Evolutionary conservation across 2,797 vertebrate species (phyloP).

Genomic region (Tiaroga cobitis): DNA sequence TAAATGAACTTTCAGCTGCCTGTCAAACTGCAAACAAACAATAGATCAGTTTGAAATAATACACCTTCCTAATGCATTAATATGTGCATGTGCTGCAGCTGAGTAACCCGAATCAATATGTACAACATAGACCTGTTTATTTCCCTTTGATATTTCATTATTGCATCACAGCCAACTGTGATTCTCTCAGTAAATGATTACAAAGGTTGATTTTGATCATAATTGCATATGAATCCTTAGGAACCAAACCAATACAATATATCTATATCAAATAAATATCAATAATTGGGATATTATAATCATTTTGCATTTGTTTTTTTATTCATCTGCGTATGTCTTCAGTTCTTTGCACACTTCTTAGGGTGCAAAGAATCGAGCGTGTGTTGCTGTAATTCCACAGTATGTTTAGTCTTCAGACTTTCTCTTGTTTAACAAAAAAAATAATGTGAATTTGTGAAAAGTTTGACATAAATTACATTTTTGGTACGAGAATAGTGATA

Average conservation of each 20-base stretch:
- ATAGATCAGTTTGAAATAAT: neutral
- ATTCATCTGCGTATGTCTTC: no score
- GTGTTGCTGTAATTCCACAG: neutral
- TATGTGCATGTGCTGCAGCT: neutral
- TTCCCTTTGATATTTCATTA: neutral
- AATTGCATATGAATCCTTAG: no score
- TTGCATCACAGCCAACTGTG: neutral
- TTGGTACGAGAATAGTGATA: no score
- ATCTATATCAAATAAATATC: no score
- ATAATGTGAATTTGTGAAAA: no score
- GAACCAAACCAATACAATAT: no score
- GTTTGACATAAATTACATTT: no score
- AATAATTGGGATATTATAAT: no score
- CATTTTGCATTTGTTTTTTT: no score
- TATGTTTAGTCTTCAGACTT: neutral
- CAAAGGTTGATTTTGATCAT: neutral
- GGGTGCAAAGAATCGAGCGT: no score
- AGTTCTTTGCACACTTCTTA: no score
- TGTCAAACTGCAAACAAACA: slow-evolving; percentile 19
- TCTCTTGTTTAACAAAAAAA: no score
- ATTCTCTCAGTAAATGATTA: neutral
- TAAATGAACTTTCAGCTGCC: neutral
- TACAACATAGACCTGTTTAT: neutral
- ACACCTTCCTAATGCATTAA: neutral
- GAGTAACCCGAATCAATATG: neutral